Evolutionary conservation across 2,797 vertebrate genomes (phyloP).

Genomic region (Orientallactaga sibirica): DNA sequence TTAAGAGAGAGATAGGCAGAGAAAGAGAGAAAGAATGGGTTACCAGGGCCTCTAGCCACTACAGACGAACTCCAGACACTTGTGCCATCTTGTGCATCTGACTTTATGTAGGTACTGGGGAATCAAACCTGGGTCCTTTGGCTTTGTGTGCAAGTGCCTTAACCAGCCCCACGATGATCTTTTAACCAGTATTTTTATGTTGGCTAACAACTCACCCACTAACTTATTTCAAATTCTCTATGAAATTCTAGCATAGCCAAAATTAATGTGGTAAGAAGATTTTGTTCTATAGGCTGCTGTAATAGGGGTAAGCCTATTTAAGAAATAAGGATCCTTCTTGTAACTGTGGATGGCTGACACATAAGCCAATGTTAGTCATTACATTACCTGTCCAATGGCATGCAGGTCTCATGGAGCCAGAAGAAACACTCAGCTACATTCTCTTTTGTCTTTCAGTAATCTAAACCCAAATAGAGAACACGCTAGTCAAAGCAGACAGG

Average conservation of each 20-base stretch:
- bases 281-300: background rate
- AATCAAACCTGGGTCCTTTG: too few relatives aligned
- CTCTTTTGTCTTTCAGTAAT: background rate
- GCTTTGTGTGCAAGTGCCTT: too few relatives aligned
- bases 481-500: background rate
- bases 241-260: background rate
- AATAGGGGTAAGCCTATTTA: background rate
- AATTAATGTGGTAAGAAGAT: background rate
- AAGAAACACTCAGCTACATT: background rate
- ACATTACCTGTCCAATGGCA: background rate
- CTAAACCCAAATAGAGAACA: background rate
- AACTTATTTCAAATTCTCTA: background rate
- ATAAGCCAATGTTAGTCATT: background rate
- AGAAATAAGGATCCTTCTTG: background rate
- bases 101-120: too few relatives aligned
- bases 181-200: background rate
- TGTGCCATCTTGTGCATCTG: too few relatives aligned
- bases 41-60: too few relatives aligned
- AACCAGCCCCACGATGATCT: background rate
- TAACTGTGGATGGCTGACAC: background rate
- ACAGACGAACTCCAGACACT: too few relatives aligned
- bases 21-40: too few relatives aligned
- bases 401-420: background rate
- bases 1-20: too few relatives aligned
- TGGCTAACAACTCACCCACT: background rate